Percentiles rank a stretch among this genome's conserved stretches.
phyloP scores from a whole-genome alignment of 2,113 vertebrate species.

The Amazona guildingii region DNA sequence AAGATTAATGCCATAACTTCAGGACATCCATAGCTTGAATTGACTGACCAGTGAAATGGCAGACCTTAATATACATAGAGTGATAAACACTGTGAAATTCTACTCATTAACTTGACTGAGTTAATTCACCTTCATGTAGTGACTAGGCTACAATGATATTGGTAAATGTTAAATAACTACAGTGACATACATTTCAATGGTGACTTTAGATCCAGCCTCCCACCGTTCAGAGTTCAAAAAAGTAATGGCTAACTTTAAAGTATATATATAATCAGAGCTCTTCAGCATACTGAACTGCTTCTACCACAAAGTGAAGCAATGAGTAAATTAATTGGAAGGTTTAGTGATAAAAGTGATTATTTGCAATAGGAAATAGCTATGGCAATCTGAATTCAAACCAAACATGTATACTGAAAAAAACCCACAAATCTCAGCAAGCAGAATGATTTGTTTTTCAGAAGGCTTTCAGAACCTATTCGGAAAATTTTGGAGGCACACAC shows the following conservation, averaged over 20 bases:
- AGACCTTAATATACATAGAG: neutral
- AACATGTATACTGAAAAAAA: fast-evolving
- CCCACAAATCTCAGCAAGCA: neutral
- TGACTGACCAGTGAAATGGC: neutral
- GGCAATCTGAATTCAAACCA: neutral
- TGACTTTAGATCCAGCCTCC: neutral
- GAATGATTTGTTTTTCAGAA: neutral
- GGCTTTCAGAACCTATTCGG: neutral
- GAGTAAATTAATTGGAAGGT: neutral
- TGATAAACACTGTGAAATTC: neutral
- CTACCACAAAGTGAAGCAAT: neutral
- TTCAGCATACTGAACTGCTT: neutral
- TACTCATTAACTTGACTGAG: neutral
- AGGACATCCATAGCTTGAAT: neutral
- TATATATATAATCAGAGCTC: neutral
- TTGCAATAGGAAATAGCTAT: neutral
- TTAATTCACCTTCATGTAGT: neutral
- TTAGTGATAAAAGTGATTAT: neutral
- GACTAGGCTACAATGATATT: neutral
- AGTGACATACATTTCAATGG: neutral
- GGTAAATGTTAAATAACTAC: neutral
- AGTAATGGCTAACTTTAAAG: neutral
- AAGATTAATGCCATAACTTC: neutral
- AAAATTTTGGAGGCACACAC: neutral
- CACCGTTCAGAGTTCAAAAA: neutral